phyloP scores from a whole-genome alignment of 2,888 invertebrate species.

The Cabera pusaria region DNA sequence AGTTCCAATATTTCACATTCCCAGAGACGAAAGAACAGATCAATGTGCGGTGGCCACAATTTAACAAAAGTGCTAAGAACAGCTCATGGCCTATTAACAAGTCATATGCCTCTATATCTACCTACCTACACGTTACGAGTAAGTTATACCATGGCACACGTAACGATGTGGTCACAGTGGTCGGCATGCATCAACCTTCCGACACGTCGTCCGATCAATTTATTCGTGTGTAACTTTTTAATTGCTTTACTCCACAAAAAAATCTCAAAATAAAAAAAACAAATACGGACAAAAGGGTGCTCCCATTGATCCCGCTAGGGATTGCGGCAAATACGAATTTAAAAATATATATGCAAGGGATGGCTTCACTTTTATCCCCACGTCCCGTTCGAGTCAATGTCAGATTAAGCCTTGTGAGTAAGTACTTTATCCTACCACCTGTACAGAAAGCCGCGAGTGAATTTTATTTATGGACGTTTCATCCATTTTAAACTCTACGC shows the following conservation, averaged over 20 bases:
- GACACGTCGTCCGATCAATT: constrained; percentile 5
- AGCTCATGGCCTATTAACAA: too few relatives aligned
- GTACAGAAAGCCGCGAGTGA: constrained; percentile 39
- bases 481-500: constrained; percentile 25
- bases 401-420: constrained; percentile 51
- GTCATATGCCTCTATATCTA: too few relatives aligned
- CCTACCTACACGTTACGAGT: too few relatives aligned
- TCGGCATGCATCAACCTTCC: background rate
- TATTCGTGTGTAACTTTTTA: constrained; percentile 13
- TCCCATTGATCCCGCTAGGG: constrained; percentile 21
- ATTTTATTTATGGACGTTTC: constrained; percentile 41
- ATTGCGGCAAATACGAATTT: constrained; percentile 28
- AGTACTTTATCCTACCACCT: constrained; percentile 56
- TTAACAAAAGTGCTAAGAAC: too few relatives aligned
- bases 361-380: constrained; percentile 37
- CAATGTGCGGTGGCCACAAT: too few relatives aligned
- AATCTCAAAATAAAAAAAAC: constrained; percentile 11
- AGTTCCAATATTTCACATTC: too few relatives aligned
- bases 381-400: constrained; percentile 46
- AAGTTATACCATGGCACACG: background rate
- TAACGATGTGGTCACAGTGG: constrained; percentile 1
- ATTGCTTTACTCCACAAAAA: constrained; percentile 9
- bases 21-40: too few relatives aligned
- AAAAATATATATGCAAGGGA: constrained; percentile 27
- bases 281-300: constrained; percentile 16